These are phyloP conservation scores for Agrilus biguttatus DNA, from an alignment of 2,888 invertebrate species.

Conservation along the genomic window DNA sequence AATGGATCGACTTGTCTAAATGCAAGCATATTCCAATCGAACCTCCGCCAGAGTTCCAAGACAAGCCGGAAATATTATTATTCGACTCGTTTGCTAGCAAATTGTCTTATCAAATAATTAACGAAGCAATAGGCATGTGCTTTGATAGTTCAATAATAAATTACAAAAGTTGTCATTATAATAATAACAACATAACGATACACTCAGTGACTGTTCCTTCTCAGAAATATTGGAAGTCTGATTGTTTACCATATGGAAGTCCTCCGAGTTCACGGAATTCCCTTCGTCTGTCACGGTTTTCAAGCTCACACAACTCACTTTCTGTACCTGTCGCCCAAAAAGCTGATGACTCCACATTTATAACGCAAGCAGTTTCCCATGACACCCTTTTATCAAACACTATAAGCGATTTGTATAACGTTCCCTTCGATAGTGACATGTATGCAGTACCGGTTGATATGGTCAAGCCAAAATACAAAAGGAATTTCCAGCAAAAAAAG, in stretches of 20 bases:
- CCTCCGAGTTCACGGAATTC: constrained; percentile 65
- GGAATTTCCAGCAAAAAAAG: constrained; percentile 32
- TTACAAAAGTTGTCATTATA: too few relatives aligned
- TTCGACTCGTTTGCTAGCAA: constrained; percentile 31
- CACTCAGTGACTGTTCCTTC: too few relatives aligned
- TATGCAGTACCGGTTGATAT: constrained; percentile 78
- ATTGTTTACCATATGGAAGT: constrained; percentile 38
- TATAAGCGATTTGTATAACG: constrained; percentile 75
- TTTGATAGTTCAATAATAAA: constrained; percentile 2
- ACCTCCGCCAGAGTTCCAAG: constrained; percentile 78
- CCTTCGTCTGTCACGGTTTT: constrained; percentile 60
- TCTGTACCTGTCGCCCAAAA: constrained; percentile 55
- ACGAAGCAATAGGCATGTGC: constrained; percentile 22
- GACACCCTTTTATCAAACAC: constrained; percentile 64
- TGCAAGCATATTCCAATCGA: constrained; percentile 56
- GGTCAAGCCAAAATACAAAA: constrained; percentile 43
- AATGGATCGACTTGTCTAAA: constrained; percentile 33
- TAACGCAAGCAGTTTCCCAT: constrained; percentile 79
- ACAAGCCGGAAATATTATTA: constrained; percentile 33
- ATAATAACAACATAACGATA: too few relatives aligned
- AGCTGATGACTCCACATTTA: constrained; percentile 73
- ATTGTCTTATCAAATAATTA: constrained; percentile 33
- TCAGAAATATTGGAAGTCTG: constrained; percentile 35
- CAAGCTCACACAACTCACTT: constrained; percentile 74
- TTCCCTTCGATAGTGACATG: constrained; percentile 77